Conservation (phyloP, 2,113 vertebrate genomes). For the Thunnus thynnus region DNA sequence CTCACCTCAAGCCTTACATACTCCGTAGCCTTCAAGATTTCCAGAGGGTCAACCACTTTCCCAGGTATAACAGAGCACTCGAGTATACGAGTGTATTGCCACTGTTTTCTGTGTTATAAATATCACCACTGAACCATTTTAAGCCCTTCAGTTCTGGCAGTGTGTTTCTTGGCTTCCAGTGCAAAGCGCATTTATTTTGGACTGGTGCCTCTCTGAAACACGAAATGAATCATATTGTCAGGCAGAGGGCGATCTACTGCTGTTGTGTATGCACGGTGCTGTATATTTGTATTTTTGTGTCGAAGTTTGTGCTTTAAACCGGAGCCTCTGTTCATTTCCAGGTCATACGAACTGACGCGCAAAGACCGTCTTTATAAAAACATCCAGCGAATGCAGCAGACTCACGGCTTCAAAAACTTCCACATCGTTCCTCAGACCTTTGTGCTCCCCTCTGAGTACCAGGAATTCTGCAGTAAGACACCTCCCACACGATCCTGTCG, state of each 20-base stretch:
- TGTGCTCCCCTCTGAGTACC: slow-evolving; percentile 93
- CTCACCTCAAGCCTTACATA: slow-evolving; percentile 94
- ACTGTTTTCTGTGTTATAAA: slow-evolving; percentile 66
- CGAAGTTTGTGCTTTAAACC: slow-evolving; percentile 27
- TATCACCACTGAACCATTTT: slow-evolving; percentile 50
- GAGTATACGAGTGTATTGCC: slow-evolving; percentile 9
- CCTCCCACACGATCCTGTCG: not conserved
- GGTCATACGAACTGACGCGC: slow-evolving; percentile 96
- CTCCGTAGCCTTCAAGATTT: slow-evolving; percentile 93
- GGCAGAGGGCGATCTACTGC: slow-evolving; percentile 56
- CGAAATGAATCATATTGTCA: slow-evolving; percentile 74
- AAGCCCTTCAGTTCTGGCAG: slow-evolving; percentile 44
- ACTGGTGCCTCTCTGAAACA: slow-evolving; percentile 62
- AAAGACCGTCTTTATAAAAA: slow-evolving; percentile 98
- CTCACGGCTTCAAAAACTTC: slow-evolving; percentile 93
- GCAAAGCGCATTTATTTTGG: slow-evolving; percentile 74
- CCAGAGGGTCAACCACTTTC: slow-evolving; percentile 99
- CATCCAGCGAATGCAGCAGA: slow-evolving; percentile 95
- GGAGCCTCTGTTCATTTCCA: slow-evolving; percentile 73
- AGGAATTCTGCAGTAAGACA: slow-evolving; percentile 95
- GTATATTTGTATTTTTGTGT: slow-evolving; percentile 56
- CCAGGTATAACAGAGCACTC: slow-evolving; percentile 85
- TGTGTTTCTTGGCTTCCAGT: slow-evolving; percentile 72
- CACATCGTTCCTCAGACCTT: slow-evolving; percentile 96
- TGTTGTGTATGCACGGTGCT: slow-evolving; percentile 39